phyloP scores from a whole-genome alignment of 2,113 vertebrate genomes.

The Vulpes ferrilata region DNA sequence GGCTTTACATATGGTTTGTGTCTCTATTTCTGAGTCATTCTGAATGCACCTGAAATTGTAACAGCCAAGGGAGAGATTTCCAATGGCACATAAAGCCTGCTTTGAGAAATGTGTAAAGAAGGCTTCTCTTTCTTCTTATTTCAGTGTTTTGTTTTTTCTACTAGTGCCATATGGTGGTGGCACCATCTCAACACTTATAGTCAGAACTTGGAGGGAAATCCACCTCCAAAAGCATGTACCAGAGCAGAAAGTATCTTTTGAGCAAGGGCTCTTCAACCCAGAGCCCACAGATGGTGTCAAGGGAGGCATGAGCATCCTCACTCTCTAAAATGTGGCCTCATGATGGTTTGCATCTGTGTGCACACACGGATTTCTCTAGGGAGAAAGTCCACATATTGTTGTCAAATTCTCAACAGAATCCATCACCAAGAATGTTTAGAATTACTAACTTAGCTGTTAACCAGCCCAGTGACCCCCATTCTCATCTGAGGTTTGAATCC shows the following conservation, averaged over 20 bases:
- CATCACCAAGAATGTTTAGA: conserved; percentile 4
- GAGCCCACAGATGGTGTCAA: neutral
- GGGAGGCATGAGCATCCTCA: neutral
- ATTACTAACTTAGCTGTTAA: neutral
- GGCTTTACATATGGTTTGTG: neutral
- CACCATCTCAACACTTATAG: neutral
- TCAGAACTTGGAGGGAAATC: neutral
- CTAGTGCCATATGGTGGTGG: neutral
- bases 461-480: neutral
- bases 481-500: neutral
- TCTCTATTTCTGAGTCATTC: conserved; percentile 58
- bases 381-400: neutral
- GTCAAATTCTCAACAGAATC: conserved; percentile 11
- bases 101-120: neutral
- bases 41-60: conserved; percentile 59
- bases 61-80: neutral
- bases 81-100: conserved; percentile 3
- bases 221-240: neutral
- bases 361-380: neutral
- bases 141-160: neutral
- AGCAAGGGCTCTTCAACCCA: neutral
- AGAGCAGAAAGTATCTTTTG: neutral
- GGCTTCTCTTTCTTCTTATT: neutral
- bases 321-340: neutral
- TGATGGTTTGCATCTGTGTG: neutral